A percentile compares a stretch with the other conserved stretches of the same genome.
Evolutionary conservation across 2,797 vertebrate species (phyloP).

Genomic region (Scolopax rusticola): DNA sequence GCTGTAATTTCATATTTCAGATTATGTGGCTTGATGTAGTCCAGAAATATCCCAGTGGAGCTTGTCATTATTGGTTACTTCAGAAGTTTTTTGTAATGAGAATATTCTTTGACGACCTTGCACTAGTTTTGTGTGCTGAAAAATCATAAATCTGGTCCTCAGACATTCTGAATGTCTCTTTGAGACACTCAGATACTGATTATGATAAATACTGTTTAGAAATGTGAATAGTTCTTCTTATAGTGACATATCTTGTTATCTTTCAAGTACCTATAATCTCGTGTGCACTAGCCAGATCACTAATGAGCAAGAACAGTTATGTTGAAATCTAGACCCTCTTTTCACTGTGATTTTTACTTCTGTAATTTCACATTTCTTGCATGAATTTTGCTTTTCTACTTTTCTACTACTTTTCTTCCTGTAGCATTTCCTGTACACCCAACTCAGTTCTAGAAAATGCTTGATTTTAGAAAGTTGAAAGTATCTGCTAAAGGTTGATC

Average conservation of each 20-base stretch:
- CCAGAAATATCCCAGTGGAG: neutral
- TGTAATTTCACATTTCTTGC: neutral
- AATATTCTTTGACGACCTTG: neutral
- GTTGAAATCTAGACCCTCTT: neutral
- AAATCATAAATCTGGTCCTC: neutral
- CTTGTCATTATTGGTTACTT: neutral
- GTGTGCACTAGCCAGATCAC: neutral
- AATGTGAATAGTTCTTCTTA: neutral
- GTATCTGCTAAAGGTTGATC: neutral
- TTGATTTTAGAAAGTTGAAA: neutral
- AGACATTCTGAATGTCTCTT: neutral
- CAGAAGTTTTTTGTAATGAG: neutral
- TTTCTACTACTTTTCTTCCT: neutral
- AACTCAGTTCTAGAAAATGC: neutral
- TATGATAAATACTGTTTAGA: neutral
- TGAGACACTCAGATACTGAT: neutral
- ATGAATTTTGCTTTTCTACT: neutral
- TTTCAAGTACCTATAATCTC: neutral
- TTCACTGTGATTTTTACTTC: neutral
- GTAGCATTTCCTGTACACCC: neutral
- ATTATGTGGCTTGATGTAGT: neutral
- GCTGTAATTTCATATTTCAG: neutral
- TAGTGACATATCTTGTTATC: neutral
- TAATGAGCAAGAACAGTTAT: neutral
- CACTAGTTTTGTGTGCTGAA: neutral